Conservation (phyloP, 2,113 vertebrate species). For the Tetraodon nigroviridis region DNA sequence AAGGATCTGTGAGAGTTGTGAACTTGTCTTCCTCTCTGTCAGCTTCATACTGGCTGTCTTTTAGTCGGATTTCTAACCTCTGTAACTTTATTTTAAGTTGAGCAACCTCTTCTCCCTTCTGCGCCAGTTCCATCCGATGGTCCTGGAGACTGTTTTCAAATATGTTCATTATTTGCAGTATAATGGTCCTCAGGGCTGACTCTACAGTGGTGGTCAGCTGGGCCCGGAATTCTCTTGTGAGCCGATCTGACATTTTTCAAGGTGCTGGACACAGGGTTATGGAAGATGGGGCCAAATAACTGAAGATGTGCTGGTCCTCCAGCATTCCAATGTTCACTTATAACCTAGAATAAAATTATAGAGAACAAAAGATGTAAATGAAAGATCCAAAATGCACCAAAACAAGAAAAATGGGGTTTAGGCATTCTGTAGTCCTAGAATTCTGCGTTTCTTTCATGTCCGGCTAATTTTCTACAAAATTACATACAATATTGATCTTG, state of each 20-base stretch:
- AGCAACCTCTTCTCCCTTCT: slow-evolving; percentile 49
- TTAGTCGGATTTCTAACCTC: slow-evolving; percentile 35
- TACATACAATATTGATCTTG: too few species aligned
- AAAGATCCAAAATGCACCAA: too few species aligned
- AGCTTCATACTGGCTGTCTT: background rate
- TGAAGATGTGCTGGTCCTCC: background rate
- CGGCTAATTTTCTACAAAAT: too few species aligned
- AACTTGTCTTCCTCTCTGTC: background rate
- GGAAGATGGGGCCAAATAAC: background rate
- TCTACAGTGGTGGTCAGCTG: slow-evolving; percentile 61
- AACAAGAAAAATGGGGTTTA: too few species aligned
- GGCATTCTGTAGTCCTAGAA: too few species aligned
- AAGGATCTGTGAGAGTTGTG: background rate
- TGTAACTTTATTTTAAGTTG: slow-evolving; percentile 51
- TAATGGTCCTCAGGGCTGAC: slow-evolving; percentile 24
- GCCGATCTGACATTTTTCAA: slow-evolving; percentile 51
- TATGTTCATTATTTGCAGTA: slow-evolving; percentile 53
- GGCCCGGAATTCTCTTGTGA: slow-evolving; percentile 30
- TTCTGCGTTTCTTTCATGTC: too few species aligned
- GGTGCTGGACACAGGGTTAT: background rate
- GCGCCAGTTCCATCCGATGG: slow-evolving; percentile 48
- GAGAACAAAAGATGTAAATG: background rate
- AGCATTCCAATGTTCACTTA: too few species aligned
- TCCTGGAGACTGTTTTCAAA: slow-evolving; percentile 54
- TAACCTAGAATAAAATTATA: background rate